These are phyloP conservation scores for Uromys caudimaculatus DNA, from an alignment of 2,797 vertebrate genomes.

Conservation along the genomic window DNA sequence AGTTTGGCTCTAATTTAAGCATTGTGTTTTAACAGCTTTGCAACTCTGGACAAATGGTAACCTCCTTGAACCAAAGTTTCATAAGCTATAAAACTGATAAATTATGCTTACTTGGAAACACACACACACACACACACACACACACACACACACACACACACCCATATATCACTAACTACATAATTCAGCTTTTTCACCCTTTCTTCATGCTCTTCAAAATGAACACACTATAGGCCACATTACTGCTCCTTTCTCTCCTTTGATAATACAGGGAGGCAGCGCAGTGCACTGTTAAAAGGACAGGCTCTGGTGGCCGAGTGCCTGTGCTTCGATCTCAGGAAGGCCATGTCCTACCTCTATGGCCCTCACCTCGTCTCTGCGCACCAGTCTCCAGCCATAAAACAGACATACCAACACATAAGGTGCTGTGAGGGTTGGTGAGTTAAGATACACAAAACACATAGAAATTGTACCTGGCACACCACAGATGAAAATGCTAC, in stretches of 20 bases:
- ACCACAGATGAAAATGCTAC: not conserved
- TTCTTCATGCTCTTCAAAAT: constrained; percentile 52
- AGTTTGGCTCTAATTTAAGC: constrained; percentile 48
- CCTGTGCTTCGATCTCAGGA: not conserved
- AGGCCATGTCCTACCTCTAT: not conserved
- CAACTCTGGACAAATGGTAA: constrained; percentile 25
- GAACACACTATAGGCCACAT: not conserved
- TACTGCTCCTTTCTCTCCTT: not conserved
- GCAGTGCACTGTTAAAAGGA: not conserved
- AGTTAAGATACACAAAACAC: constrained; percentile 15
- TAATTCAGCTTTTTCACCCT: constrained; percentile 33
- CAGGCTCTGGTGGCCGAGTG: not conserved
- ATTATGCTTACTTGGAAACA: constrained; percentile 44
- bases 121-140: not conserved
- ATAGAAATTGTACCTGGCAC: constrained; percentile 14
- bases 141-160: not conserved
- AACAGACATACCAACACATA: not conserved
- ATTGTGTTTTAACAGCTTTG: constrained; percentile 39
- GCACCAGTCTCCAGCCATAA: not conserved
- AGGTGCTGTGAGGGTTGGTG: not conserved
- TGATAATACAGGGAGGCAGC: not conserved
- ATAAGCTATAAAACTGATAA: not conserved
- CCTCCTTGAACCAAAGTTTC: constrained; percentile 33
- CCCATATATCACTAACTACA: not conserved
- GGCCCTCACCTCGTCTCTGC: not conserved